Base-by-base conservation (phyloP, 1,140 invertebrate genomes). In the Campoletis sonorensis region DNA sequence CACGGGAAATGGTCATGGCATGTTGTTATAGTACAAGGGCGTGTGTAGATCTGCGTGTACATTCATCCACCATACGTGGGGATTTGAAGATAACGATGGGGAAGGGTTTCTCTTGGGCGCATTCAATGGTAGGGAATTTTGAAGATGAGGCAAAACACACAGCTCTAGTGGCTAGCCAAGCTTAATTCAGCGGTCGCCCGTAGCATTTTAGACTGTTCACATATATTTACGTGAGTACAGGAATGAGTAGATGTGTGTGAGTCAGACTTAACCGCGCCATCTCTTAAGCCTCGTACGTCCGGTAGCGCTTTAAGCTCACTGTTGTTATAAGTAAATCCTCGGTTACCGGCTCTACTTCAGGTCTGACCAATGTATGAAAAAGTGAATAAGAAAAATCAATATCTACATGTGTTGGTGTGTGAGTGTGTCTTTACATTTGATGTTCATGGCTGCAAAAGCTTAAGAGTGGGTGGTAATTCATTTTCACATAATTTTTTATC, bases 251-350 rank as follows among this genome's bases (percentile, higher is more conserved):
- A 40, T 77, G 73, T 64, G 37, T 78, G 76, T 40, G 76, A 64
- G 72, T 37, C 18, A 75, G 45, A 82, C 23, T 70, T 21, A 64
- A 21, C 40, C 51, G 21, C 18, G 21, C 79, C 70, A 79, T 76
- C 79, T 79, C 54, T 68, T 85, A 85, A 86, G 83, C 85, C 81
- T 40, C 79, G 77, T 84, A 80, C 77, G 78, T 84, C 79, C 79
- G 79, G 82, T 64, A 82, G 49, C 81, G 78, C 82, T 86, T 84
- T 85, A 83, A 71, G 81, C 80, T 70, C 79, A 61, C 79, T 78
- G 70, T 68, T 81, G 83, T 82, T 82, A 81, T 77, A 85, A 75
- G 76, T 82, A 88, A 90, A 89, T 88, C 86, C 85, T 82, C 84
- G 30, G 67, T 27, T 70, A 33, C 67, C 26, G 27, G 26, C 30